Evolutionary conservation across 2,113 vertebrate genomes (phyloP).

Genomic region (Cygnus atratus): DNA sequence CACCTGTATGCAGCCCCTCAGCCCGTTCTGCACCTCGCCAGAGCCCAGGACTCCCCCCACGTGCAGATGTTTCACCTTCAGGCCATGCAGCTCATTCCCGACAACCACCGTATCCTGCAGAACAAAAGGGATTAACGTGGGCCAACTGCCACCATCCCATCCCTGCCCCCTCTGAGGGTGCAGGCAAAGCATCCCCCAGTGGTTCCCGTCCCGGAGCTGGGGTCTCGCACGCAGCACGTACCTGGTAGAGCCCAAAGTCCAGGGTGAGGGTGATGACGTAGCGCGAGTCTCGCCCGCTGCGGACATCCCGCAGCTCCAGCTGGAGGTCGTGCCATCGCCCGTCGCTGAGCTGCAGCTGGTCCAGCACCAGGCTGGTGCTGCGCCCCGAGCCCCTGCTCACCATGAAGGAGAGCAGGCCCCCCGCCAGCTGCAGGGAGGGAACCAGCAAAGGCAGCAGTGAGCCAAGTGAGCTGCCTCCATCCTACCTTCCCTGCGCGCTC

Average conservation of each 20-base stretch:
- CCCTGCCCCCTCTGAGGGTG: not conserved
- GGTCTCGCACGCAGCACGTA: slow-evolving; percentile 48
- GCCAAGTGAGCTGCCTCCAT: not conserved
- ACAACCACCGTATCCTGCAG: slow-evolving; percentile 90
- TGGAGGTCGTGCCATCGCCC: slow-evolving; percentile 95
- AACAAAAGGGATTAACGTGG: not conserved
- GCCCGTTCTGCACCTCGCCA: slow-evolving; percentile 88
- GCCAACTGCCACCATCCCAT: not conserved
- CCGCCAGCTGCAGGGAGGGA: slow-evolving; percentile 81
- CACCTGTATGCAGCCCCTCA: slow-evolving; percentile 96
- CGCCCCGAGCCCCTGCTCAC: slow-evolving; percentile 83
- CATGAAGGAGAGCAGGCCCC: slow-evolving; percentile 88
- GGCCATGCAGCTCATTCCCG: slow-evolving; percentile 91
- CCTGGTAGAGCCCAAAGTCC: slow-evolving; percentile 95
- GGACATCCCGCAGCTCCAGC: slow-evolving; percentile 90
- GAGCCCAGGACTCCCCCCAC: slow-evolving; percentile 90
- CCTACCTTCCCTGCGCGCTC: not conserved
- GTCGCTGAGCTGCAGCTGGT: slow-evolving; percentile 90
- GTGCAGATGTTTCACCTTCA: slow-evolving; percentile 95
- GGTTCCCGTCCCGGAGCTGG: not conserved
- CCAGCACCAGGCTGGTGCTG: slow-evolving; percentile 86
- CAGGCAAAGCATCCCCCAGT: not conserved
- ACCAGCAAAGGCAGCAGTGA: not conserved
- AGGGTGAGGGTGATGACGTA: slow-evolving; percentile 90
- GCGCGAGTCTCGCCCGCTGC: slow-evolving; percentile 82